Evolutionary conservation across 92 coral and sea anemone species (phyloP), one percentile per base, ranked within the genome.

Genomic region (Actinostola sp.): DNA sequence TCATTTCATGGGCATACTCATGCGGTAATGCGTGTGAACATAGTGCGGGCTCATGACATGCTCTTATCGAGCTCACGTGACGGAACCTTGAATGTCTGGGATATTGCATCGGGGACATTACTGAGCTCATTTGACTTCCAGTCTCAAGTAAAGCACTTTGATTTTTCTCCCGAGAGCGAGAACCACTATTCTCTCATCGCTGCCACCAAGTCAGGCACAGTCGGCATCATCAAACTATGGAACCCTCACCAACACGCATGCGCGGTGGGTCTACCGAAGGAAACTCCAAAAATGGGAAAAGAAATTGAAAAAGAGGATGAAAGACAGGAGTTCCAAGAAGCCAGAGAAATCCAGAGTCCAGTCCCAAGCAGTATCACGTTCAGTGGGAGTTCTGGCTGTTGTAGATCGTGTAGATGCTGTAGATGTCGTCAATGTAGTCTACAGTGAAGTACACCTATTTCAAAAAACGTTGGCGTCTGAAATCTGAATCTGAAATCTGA

Each of bases 201-300:
- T 9, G 92, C 67, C n/a, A 90, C 96, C 31, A 83, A 87, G 56
- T 90, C 96, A 7, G 96, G 96, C 42, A 87, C 96, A 3, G 96
- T 90, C 13, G 91, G 89, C 29, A 50, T 90, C 34, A 33, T 90
- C 13, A 66, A 81, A 58, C 76, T 90, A 19, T 68, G 74, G 74
- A 68, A 68, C 35, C 74, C 74, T 7, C 61, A 49, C 16, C 48
- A 68, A 6, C 70, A 27, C 5, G 17, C 74, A 50, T 1, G n/a
- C 61, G 50, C 41, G 31, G 63, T 68, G 3, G 19, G 24, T 11
- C 13, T 68, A 20, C 61, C 49, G 2, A 28, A 42, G 53, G 15
- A 16, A 4, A 17, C 2, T 46, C 3, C 53, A 46, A 17, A 46
- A 46, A 17, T 2, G 19, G 27, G 13, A 30, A 57, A 57, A 57